Base-by-base conservation (phyloP, 2,797 vertebrate genomes). In the Phalanger gymnotis region DNA sequence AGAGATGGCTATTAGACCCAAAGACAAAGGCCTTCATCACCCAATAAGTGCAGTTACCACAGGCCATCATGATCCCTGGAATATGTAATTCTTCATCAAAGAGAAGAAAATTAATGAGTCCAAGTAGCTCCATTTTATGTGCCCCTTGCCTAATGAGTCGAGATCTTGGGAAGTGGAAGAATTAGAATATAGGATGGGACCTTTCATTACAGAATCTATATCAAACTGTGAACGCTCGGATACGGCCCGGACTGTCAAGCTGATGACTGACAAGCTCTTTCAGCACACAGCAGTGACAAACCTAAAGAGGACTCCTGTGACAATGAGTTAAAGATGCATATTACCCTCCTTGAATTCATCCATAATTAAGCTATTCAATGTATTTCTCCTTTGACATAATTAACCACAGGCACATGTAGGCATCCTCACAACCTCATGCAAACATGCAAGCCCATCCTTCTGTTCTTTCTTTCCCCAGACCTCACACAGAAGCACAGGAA, bases 401-500 rank as follows among this genome's bases (percentile, higher is more conserved):
- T 53, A 90, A 54, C 28, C 90, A 53, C 53, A 34, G 12, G 90
- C 53, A 31, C 90, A 53, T 53, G 53, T 40, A 53, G 51, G 51
- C 53, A 53, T 90, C 90, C 90, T 53, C 90, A 31, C 53, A 90
- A 90, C 90, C 90, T 90, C 51, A 6, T 61, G 7, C 19, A 13
- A 22, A 31, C 56, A 19, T 2, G 87, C 52, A 22, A 40, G 47
- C 53, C n/a, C 58, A 28, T 55, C 52, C 2, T n/a, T 3, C 94
- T 91, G 6, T 54, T 96, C 93, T 96, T 97, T 96, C 53, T 96
- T 94, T 47, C 25, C 58, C 90, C 47, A 93, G 55, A 22, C 31
- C 73, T 97, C 92, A 90, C 55, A 14, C 94, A 95, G 95, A 96
- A 98, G 40, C 53, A 10, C 14, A 51, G 95, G 91, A 98, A 61